Evolutionary conservation across 2,797 vertebrate genomes (phyloP), one percentile per base, ranked within the genome.

Genomic region (Cyprinodon diabolis): DNA sequence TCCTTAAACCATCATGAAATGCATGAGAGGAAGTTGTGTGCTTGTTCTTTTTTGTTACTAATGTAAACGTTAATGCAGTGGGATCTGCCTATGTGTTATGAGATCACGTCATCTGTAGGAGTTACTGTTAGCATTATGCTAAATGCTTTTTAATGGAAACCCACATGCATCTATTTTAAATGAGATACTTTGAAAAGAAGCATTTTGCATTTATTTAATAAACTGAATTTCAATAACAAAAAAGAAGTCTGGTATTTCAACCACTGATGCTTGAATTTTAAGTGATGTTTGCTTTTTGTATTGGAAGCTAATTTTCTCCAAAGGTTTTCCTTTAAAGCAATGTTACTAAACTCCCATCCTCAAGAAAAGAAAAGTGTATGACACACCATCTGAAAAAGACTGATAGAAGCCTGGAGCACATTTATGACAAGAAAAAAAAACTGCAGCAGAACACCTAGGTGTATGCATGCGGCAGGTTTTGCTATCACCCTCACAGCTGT

Each of bases 11-110:
- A 57, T 45, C 37, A 71, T 4, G 4, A 19, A 76, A 65, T 51
- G n/a, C 35, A 70, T 56, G 35, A 35, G 45, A 40, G 30, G 21
- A 19, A 37, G 5, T 49, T 11, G 6, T n/a, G 15, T n/a, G 43
- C 35, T 5, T 1, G 45, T 7, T 67, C 30, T 25, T 30, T 40
- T 35, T 67, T 56, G 1, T 70, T 45, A 58, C 56, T 72, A 56
- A 63, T 62, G 43, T 19, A 58, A 48, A 25, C 40, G 52, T 57
- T 62, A 69, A 68, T 71, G 35, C 60, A 70, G 58, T 52, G 21
- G 72, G 30, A 30, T 67, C 35, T 58, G 43, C 14, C 8, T 1
- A 23, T 65, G 15, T 68, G 21, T 67, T 62, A 81, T 74, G 69
- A 58, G 56, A 66, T 77, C 23, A 15, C 35, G 7, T 68, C 66